phyloP scores from a whole-genome alignment of 2,888 invertebrate species.

The Xylota segnis region DNA sequence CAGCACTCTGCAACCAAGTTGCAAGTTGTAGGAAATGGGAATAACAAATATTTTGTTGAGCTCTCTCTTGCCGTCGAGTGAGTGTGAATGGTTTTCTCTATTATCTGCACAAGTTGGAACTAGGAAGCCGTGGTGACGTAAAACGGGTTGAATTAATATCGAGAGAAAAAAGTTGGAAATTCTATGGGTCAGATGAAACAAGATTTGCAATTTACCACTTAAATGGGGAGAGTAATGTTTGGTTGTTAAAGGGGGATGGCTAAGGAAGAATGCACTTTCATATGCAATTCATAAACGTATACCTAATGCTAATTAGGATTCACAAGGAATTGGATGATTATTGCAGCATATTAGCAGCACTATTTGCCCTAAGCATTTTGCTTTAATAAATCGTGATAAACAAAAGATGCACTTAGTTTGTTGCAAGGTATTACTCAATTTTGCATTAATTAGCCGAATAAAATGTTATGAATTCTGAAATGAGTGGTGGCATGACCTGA shows the following conservation, averaged over 20 bases:
- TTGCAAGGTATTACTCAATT: no score
- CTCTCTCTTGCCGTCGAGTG: slow-evolving; percentile 6
- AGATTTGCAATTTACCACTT: slow-evolving; percentile 31
- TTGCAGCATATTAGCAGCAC: neutral
- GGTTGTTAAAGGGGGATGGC: neutral
- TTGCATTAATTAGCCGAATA: no score
- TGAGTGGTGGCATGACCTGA: no score
- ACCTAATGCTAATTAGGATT: neutral
- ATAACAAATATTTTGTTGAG: slow-evolving; percentile 73
- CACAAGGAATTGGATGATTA: neutral
- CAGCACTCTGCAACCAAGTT: slow-evolving; percentile 49
- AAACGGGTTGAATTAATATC: slow-evolving; percentile 43
- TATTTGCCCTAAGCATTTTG: neutral
- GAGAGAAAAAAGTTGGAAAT: slow-evolving; percentile 3
- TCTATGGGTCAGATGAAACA: slow-evolving; percentile 30
- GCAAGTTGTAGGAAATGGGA: slow-evolving; percentile 21
- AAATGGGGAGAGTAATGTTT: slow-evolving; percentile 6
- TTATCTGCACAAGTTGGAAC: slow-evolving; percentile 12
- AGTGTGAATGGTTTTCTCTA: slow-evolving; percentile 1
- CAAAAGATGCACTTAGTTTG: no score
- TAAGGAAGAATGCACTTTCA: neutral
- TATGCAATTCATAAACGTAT: slow-evolving; percentile 3
- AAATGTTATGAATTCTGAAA: no score
- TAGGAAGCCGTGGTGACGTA: slow-evolving; percentile 42
- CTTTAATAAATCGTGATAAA: neutral